These are phyloP conservation scores for Ophion obscuratus DNA, from an alignment of 2,888 invertebrate species.

Conservation along the genomic window DNA sequence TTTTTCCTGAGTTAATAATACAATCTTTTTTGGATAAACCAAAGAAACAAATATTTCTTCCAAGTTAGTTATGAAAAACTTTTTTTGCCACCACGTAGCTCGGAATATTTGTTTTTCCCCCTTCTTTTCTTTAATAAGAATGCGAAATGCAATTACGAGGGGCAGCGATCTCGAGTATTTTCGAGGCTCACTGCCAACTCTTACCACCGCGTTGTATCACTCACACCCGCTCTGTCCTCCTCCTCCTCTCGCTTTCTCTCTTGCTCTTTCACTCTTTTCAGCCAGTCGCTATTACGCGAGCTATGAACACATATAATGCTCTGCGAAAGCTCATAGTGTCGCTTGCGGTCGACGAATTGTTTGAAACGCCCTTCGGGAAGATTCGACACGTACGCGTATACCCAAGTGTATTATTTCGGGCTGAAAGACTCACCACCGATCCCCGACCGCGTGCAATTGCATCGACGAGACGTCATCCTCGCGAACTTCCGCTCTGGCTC, in stretches of 20 bases:
- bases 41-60: too few relatives aligned
- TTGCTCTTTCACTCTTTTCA: constrained; percentile 14
- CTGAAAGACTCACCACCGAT: constrained; percentile 32
- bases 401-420: constrained; percentile 56
- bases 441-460: constrained; percentile 13
- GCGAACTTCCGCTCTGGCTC: constrained; percentile 68
- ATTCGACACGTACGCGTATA: constrained; percentile 17
- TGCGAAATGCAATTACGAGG: constrained; percentile 79
- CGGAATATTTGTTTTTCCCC: neutral
- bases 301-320: constrained; percentile 25
- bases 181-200: constrained; percentile 79
- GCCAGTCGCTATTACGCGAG: constrained; percentile 14
- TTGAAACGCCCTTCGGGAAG: constrained; percentile 10
- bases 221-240: neutral
- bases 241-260: neutral
- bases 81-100: too few relatives aligned
- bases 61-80: too few relatives aligned
- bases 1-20: too few relatives aligned
- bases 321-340: neutral
- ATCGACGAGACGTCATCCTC: constrained; percentile 44
- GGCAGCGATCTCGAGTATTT: constrained; percentile 79
- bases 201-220: constrained; percentile 77
- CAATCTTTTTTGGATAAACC: too few relatives aligned
- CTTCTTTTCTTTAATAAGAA: constrained; percentile 59
- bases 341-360: constrained; percentile 8